phyloP scores from a whole-genome alignment of 2,113 vertebrate genomes.

The Lethenteron reissneri region DNA sequence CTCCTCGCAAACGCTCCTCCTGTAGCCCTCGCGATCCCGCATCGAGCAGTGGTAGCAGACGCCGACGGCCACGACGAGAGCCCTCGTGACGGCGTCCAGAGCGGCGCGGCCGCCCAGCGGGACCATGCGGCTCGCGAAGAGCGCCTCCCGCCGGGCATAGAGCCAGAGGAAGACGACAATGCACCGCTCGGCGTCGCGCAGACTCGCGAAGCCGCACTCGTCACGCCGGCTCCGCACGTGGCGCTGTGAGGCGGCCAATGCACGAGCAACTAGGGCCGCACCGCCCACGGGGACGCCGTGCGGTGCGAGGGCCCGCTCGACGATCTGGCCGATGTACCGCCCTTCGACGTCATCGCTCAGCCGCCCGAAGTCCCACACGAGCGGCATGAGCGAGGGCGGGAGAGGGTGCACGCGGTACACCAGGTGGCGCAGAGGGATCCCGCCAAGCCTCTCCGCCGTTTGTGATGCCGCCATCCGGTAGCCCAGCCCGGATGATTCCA shows the following conservation, averaged over 20 bases:
- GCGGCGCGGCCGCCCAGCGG: no score
- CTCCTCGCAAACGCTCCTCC: constrained; percentile 24
- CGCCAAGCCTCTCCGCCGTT: constrained; percentile 52
- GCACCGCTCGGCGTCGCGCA: constrained; percentile 81
- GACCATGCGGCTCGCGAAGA: constrained; percentile 17
- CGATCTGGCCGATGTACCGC: constrained; percentile 61
- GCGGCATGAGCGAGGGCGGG: constrained; percentile 64
- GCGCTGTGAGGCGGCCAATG: constrained; percentile 49
- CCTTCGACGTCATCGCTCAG: constrained; percentile 41
- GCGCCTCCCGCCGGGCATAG: constrained; percentile 18
- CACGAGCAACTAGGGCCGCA: constrained; percentile 20
- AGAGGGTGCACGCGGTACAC: constrained; percentile 82
- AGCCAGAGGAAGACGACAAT: constrained; percentile 65
- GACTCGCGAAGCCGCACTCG: constrained; percentile 72
- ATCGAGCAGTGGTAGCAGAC: constrained; percentile 79
- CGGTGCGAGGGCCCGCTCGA: constrained; percentile 29
- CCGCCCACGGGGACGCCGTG: fast-evolving
- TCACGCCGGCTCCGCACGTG: constrained; percentile 46
- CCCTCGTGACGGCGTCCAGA: constrained; percentile 38
- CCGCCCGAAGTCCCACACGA: constrained; percentile 94
- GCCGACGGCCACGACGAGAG: constrained; percentile 46
- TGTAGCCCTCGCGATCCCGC: constrained; percentile 38
- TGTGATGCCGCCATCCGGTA: constrained; percentile 59
- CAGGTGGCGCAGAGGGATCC: constrained; percentile 63
- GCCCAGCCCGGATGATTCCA: constrained; percentile 67